Percentiles rank a stretch among this genome's conserved stretches.
These are phyloP conservation scores for Echinops telfairi DNA, from an alignment of 2,113 vertebrate species.

Conservation along the genomic window DNA sequence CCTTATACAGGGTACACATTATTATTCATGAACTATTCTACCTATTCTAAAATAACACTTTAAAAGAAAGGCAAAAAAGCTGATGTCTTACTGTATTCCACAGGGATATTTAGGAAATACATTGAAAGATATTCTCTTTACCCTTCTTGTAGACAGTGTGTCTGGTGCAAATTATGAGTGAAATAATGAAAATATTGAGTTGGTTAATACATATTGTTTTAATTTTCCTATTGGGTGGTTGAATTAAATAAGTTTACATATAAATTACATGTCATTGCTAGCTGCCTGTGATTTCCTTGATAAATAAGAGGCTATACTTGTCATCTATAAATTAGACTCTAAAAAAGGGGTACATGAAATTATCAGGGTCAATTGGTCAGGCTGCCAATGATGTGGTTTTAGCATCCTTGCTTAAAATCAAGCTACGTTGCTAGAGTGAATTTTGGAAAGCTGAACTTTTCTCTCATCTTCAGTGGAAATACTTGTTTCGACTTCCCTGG, in stretches of 20 bases:
- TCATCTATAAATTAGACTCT: neutral
- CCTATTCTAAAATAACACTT: neutral
- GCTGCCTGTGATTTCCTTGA: neutral
- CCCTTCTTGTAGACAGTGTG: neutral
- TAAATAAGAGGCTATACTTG: neutral
- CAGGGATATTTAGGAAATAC: neutral
- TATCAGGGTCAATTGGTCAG: neutral
- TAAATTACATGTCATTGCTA: neutral
- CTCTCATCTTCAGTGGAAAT: neutral
- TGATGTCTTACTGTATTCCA: neutral
- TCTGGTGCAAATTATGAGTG: neutral
- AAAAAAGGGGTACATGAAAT: neutral
- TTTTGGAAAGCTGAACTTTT: neutral
- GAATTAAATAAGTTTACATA: neutral
- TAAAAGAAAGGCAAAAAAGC: neutral
- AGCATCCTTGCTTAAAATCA: neutral
- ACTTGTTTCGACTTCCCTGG: conserved; percentile 4
- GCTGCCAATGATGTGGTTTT: neutral
- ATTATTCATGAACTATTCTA: neutral
- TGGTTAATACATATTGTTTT: neutral
- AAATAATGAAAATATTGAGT: neutral
- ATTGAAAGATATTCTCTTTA: neutral
- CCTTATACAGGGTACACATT: neutral
- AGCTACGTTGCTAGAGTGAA: neutral
- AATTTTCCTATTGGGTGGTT: neutral